Evolutionary conservation across 1,140 invertebrate genomes (phyloP), one percentile per base, ranked within the genome.

Genomic region (Chelonus insularis): DNA sequence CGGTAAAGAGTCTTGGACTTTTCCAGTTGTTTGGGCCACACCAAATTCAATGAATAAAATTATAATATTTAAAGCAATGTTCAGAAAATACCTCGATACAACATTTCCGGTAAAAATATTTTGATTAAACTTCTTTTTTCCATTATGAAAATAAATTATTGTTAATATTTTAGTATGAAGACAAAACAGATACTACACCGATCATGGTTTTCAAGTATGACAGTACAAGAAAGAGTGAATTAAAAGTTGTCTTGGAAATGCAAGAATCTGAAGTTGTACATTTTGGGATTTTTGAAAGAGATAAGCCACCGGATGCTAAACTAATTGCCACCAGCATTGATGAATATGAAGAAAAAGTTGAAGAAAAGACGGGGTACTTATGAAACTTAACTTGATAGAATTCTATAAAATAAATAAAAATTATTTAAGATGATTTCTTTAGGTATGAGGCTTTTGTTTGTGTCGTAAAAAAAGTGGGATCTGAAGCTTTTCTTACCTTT

Each of bases 181-280:
- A 79, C 63, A 75, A 76, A 50, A 71, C 67, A 6, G 56, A 57
- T 3, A 72, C 72, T 45, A 65, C 71, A 2, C 77, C 79, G 9
- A 72, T 76, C 60, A 75, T 76, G 7, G 55, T 81, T n/a, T 82
- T 82, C 39, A 82, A 82, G 69, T 82, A 76, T 21, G 78, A 80
- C 51, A 75, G 71, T 47, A 78, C 75, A 0, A 72, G 69, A 16
- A 77, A 71, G 58, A 77, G 73, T 41, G 77, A 82, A 21, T 63
- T 82, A 4, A 74, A 75, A 68, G 66, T 76, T 32, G 71, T 76
- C 7, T 21, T 81, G 1, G 70, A 78, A 47, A 75, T 71, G 63
- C 77, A 79, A 14, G 63, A 65, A 0, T 73, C 67, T 11, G 78
- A 81, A 59, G 64, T 82, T 6, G 48, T 77, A 1, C 67, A 79